Evolutionary conservation across 2,888 invertebrate genomes (phyloP), one percentile per base, ranked within the genome.

Genomic region (Sesia bembeciformis): DNA sequence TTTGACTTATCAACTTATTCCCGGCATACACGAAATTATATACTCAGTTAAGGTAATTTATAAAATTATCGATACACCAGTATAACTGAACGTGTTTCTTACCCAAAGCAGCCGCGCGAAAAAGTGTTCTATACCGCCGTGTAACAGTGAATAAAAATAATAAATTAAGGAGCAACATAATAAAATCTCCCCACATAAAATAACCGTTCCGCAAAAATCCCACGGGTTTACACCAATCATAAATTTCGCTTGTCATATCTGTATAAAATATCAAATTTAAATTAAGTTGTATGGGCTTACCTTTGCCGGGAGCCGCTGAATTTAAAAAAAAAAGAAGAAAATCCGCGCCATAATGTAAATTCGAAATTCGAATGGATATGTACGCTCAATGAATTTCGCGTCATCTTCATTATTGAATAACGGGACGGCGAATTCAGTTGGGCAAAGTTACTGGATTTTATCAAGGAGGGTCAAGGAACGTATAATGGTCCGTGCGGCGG

Each of bases 221-320:
- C 23, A 23, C 23, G 23, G 23, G 23, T 23, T 23, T 23, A 23
- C 23, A 23, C 23, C 23, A 23, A 23, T 23, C 23, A 23, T 23
- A 23, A 23, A 23, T 23, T 23, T 23, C 23, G 23, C 67, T 58
- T 59, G 61, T 62, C 63, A 61, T 63, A 66, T 63, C 60, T 58
- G 62, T 64, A 64, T 71, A 71, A 71, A 72, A 65, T 70, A 70
- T 66, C 64, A 66, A 72, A 71, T 75, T 75, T 67, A 71, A 78
- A 78, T 78, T 74, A 73, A 74, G 77, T 72, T 65, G 75, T 76
- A 70, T 52, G 62, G 50, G 57, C 52, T 52, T 53, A 55, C 56
- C 67, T 70, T 75, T 72, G 64, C 59, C 58, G 39, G 46, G 46
- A 40, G 54, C 67, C 70, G 66, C 58, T 54, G 52, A 59, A 55